Evolutionary conservation across 2,113 vertebrate genomes (phyloP), one percentile per base, ranked within the genome.

Genomic region (Gymnarchus niloticus): DNA sequence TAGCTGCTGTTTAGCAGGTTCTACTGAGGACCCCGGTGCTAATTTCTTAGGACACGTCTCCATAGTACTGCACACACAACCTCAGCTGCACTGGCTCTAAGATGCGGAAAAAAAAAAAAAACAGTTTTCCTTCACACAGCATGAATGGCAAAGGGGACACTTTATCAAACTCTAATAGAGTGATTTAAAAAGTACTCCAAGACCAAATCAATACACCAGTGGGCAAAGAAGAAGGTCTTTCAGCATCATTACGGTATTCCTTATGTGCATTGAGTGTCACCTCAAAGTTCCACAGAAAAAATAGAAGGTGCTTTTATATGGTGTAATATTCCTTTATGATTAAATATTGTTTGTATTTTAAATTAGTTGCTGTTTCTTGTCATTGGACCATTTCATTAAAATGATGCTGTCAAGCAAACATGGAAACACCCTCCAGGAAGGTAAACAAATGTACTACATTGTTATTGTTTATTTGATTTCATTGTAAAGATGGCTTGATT

Each of bases 81-180:
- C 41, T 46, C 37, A 77, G 21, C 73, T 48, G 21, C 73, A 77
- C 33, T 37, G 28, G 61, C 12, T 33, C 37, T 69, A 1, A 19
- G 6, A 17, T 19, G 44, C 21, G 73, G 2, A 7, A 19, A 19
- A 7, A n/a, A 25, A 25, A 65, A 25, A 3, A n/a, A n/a, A n/a
- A n/a, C n/a, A n/a, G 25, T 6, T 51, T 28, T 33, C 14, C 51
- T 82, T 54, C 51, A 48, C 37, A 54, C 48, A n/a, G 25, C 17
- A 1, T 28, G 25, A 82, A 54, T 33, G 80, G 80, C 12, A 33
- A 52, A 82, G 12, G 80, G 28, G 80, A 33, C 51, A 54, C 12
- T 82, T 82, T 82, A 54, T 82, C 80, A 82, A 54, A 28, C 51
- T 54, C 80, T 82, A 82, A 82, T 82, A 54, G 51, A 82, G 51